phyloP scores from a whole-genome alignment of 2,113 vertebrate species.

The Cairina moschata region DNA sequence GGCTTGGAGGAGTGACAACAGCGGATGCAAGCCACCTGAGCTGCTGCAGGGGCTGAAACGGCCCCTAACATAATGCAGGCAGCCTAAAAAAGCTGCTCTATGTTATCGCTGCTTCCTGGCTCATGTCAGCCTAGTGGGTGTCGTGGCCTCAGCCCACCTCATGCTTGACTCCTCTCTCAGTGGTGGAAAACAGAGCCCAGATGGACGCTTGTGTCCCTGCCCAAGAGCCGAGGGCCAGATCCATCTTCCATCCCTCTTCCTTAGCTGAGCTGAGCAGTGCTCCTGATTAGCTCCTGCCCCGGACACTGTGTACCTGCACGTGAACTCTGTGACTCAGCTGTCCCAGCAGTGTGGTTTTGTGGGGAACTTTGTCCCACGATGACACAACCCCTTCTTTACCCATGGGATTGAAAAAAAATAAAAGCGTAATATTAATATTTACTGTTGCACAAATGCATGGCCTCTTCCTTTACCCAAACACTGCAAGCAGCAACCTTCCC shows the following conservation, averaged over 20 bases:
- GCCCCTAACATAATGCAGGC: conserved; percentile 27
- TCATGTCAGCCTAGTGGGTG: neutral
- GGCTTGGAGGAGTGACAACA: conserved; percentile 31
- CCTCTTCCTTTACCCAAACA: neutral
- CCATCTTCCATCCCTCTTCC: neutral
- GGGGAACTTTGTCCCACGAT: neutral
- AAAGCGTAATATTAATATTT: conserved; percentile 26
- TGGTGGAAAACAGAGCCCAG: neutral
- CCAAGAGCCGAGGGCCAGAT: neutral
- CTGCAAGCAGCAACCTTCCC: neutral
- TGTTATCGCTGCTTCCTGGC: conserved; percentile 33
- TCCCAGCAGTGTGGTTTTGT: neutral
- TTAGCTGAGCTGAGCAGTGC: neutral
- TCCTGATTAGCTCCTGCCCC: neutral
- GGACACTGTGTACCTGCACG: neutral
- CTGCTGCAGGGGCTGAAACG: neutral
- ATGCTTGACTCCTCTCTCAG: neutral
- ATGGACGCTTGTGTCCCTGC: neutral
- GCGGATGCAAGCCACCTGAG: conserved; percentile 57
- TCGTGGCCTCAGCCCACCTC: neutral
- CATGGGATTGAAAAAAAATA: conserved; percentile 1
- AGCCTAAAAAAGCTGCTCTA: conserved; percentile 10
- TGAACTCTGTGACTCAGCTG: neutral
- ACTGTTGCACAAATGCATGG: conserved; percentile 1
- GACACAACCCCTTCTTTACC: neutral